These are phyloP conservation scores for Tragelaphus scriptus DNA, from an alignment of 2,113 vertebrate species.

Conservation along the genomic window DNA sequence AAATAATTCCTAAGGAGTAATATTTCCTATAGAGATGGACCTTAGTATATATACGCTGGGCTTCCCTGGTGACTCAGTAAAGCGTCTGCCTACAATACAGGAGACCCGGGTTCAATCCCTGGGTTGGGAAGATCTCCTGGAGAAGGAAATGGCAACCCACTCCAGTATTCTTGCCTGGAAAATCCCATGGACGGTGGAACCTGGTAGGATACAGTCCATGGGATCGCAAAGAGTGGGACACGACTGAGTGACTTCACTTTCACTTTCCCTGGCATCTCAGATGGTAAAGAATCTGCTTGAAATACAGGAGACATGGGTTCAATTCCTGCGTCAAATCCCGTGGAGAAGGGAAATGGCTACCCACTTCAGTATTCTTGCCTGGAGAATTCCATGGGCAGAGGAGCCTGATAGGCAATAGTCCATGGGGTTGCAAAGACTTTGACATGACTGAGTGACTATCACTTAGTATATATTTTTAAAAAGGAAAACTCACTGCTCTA, in stretches of 20 bases:
- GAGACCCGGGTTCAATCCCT: neutral
- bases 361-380: neutral
- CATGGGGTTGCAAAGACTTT: neutral
- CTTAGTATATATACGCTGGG: neutral
- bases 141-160: neutral
- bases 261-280: neutral
- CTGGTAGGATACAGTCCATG: neutral
- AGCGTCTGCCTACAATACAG: neutral
- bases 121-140: neutral
- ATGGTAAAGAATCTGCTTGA: neutral
- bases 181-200: neutral
- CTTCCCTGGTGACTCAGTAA: neutral
- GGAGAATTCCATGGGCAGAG: neutral
- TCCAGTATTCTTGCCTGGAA: neutral
- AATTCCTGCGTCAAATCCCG: neutral
- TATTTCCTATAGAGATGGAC: neutral
- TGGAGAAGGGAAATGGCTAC: neutral
- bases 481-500: neutral
- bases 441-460: neutral
- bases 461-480: neutral
- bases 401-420: neutral
- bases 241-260: neutral
- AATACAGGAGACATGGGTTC: neutral
- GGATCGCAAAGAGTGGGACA: neutral
- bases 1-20: conserved; percentile 28